Base-by-base conservation (phyloP, 2,888 invertebrate species). In the Parnassius orleans region DNA sequence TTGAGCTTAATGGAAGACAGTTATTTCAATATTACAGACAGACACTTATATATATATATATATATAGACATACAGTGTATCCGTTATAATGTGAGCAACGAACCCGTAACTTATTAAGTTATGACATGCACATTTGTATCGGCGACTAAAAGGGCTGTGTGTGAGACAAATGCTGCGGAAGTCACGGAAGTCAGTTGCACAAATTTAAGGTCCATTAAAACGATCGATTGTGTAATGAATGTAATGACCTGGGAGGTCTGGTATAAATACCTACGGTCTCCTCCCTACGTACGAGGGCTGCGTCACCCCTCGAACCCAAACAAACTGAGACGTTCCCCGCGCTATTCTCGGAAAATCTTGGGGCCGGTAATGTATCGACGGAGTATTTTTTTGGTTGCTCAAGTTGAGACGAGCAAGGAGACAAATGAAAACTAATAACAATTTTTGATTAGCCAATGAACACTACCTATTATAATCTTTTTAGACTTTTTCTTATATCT, bases 201-300 rank as follows among this genome's bases (percentile, higher is more conserved):
- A 72, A n/a, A 79, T 82, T 84, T 77, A 70, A 76, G 77, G 78
- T 81, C 77, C 76, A 81, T 83, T 80, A 80, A 65, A 78, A 70
- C 76, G 78, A 84, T 86, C 85, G 84, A 82, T 85, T 74, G 71
- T 71, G 73, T 72, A 71, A 76, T 73, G 77, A 81, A 79, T 75
- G 73, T n/a, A n/a, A n/a, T n/a, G n/a, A n/a, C n/a, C n/a, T n/a
- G 72, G 72, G 70, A 73, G 66, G 82, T 83, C 83, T 84, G 84
- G 77, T 76, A 72, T 73, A 77, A 72, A 70, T 69, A n/a, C n/a
- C n/a, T n/a, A 69, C 68, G 68, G 64, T 63, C 67, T 69, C 67
- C 71, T 58, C 63, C 62, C 66, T 55, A 53, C 48, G 57, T 43
- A 51, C 58, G 60, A 60, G 59, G 62, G 66, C 42, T 62, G 62